Evolutionary conservation across 2,888 invertebrate genomes (phyloP).

Genomic region (Theretra japonica): DNA sequence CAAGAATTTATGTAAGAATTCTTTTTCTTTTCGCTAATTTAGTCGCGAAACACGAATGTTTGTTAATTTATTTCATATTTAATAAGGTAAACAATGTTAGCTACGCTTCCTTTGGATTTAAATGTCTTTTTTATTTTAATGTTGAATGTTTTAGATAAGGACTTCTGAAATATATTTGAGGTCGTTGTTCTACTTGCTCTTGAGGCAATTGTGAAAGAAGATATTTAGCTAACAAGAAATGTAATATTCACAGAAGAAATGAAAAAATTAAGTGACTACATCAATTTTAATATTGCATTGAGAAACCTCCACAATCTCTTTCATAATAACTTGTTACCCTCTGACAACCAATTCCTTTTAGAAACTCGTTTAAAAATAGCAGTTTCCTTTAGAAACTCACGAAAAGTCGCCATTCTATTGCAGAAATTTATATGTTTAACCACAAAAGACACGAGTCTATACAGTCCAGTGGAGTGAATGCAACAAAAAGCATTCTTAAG

Average conservation of each 20-base stretch:
- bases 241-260: too few species aligned
- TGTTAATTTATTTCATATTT: conserved; percentile 24
- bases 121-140: not conserved
- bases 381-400: not conserved
- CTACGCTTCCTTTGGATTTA: conserved; percentile 8
- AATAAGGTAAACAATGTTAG: conserved; percentile 13
- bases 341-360: not conserved
- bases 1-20: not conserved
- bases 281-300: not conserved
- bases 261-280: not conserved
- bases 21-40: conserved; percentile 9
- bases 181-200: not conserved
- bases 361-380: not conserved
- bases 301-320: too few species aligned
- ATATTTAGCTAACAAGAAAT: not conserved
- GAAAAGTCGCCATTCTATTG: conserved; percentile 4
- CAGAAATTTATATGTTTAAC: not conserved
- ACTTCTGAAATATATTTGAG: too few species aligned
- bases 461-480: conserved; percentile 1
- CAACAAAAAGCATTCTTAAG: conserved; percentile 20
- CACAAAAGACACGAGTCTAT: conserved; percentile 20
- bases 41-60: conserved; percentile 16
- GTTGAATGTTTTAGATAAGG: not conserved
- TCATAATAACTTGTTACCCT: too few species aligned
- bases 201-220: not conserved